Percentiles rank a stretch among this genome's conserved stretches.
phyloP scores from a whole-genome alignment of 2,797 vertebrate species.

The Sparus aurata region DNA sequence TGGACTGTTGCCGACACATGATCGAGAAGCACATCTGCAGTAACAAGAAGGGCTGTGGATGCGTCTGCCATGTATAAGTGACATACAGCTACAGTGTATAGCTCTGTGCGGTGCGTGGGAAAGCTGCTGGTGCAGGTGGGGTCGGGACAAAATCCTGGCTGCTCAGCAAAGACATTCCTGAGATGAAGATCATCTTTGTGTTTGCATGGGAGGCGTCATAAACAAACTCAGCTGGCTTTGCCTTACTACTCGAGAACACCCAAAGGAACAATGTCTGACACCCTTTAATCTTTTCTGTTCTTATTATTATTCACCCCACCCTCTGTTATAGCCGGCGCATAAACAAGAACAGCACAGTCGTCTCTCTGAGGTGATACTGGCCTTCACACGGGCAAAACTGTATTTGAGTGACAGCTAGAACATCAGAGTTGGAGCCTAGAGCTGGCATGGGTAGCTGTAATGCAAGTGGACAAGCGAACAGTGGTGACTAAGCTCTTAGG shows the following conservation, averaged over 20 bases:
- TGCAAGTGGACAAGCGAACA: conserved; percentile 24
- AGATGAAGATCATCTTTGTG: conserved; percentile 56
- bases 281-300: conserved; percentile 21
- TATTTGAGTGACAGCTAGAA: conserved; percentile 40
- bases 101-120: conserved; percentile 18
- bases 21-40: not conserved
- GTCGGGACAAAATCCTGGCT: conserved; percentile 55
- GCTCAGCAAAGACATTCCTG: conserved; percentile 74
- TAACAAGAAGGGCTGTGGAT: not conserved
- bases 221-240: conserved; percentile 44
- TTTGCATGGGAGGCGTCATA: conserved; percentile 52
- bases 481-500: conserved; percentile 21
- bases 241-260: conserved; percentile 13
- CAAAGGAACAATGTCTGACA: conserved; percentile 15
- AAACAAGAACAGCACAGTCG: conserved; percentile 34
- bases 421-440: conserved; percentile 13
- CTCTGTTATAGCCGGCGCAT: conserved; percentile 31
- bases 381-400: not conserved
- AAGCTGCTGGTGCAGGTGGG: conserved; percentile 46
- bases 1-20: not conserved
- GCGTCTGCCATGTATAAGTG: not conserved
- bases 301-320: conserved; percentile 19
- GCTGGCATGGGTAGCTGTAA: conserved; percentile 13
- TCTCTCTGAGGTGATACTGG: not conserved
- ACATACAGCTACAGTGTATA: not conserved